Conservation (phyloP, 1,140 invertebrate genomes). For the Bombus waltoni region DNA sequence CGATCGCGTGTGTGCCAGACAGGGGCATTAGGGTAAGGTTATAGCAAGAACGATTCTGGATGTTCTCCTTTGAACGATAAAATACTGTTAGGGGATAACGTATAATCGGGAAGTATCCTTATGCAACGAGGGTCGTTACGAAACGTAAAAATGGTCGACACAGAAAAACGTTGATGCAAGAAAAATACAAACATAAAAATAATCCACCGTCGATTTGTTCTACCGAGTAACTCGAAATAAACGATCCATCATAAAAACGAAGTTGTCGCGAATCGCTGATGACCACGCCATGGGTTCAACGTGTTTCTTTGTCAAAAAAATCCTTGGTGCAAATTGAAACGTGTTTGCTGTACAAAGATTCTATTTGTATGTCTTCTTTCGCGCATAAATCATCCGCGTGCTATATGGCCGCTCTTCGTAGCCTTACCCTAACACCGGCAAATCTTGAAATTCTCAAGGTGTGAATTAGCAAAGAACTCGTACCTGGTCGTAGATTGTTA, state of each 20-base stretch:
- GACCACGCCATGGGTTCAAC: neutral
- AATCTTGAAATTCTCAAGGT: neutral
- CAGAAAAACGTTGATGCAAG: too few relatives aligned
- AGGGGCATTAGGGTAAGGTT: conserved; percentile 2
- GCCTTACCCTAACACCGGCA: neutral
- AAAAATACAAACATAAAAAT: neutral
- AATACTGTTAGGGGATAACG: neutral
- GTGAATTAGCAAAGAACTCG: conserved; percentile 38
- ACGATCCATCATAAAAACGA: neutral
- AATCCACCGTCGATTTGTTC: neutral
- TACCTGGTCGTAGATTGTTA: conserved; percentile 58
- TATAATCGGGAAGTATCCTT: neutral
- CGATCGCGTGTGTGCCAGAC: conserved; percentile 12
- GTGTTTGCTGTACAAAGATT: neutral
- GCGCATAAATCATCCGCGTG: neutral
- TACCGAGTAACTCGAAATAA: neutral
- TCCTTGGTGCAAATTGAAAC: neutral
- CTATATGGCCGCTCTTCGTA: neutral
- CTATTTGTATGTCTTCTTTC: conserved; percentile 2
- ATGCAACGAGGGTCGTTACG: neutral
- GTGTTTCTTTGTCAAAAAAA: neutral
- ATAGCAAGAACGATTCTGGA: neutral
- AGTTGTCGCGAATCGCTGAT: neutral
- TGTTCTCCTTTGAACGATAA: neutral
- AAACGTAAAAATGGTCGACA: neutral